Base-by-base conservation (phyloP, 2,888 invertebrate species). In the Scaeva pyrastri region DNA sequence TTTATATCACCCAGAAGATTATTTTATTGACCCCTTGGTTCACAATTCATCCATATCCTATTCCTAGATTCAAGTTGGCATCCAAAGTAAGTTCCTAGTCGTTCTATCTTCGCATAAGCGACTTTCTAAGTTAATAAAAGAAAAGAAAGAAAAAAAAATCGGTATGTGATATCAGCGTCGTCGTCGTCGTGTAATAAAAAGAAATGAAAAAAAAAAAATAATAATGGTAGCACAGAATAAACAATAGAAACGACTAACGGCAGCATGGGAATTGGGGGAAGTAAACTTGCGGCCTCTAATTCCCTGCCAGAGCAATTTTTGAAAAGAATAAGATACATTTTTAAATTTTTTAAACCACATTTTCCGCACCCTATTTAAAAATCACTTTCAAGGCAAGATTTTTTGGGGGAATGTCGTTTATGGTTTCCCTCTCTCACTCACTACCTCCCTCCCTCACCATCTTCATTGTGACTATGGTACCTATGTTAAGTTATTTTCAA, bases 1-100 rank as follows among this genome's bases (percentile, higher is more conserved):
- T 50, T 66, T 50, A 50, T 50, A 16, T 19, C 10, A 66, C 48
- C 50, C 66, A 50, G 45, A 66, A 36, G 50, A 66, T 50, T 66
- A 39, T 66, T 66, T 66, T 66, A 66, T 66, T 66, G 66, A 66
- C 66, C 64, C 64, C 64, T 26, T 64, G 64, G 64, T 45, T 16
- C 10, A 64, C 45, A 64, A 43, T 62, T 39, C 39, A 62, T n/a
- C 64, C 50, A 50, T 60, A 16, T 21, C 66, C 36, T 41, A 19
- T 36, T 50, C 16, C n/a, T n/a, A n/a, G n/a, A 66, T 21, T 19
- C 14, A 50, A 60, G 0, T 36, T 10, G 16, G n/a, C 31, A 31
- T 56, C 19, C 11, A 1, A 3, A n/a, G n/a, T n/a, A n/a, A n/a
- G n/a, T n/a, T n/a, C n/a, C n/a, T n/a, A n/a, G n/a, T n/a, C n/a